Base-by-base conservation (phyloP, 2,113 vertebrate genomes). In the Rattus rattus region DNA sequence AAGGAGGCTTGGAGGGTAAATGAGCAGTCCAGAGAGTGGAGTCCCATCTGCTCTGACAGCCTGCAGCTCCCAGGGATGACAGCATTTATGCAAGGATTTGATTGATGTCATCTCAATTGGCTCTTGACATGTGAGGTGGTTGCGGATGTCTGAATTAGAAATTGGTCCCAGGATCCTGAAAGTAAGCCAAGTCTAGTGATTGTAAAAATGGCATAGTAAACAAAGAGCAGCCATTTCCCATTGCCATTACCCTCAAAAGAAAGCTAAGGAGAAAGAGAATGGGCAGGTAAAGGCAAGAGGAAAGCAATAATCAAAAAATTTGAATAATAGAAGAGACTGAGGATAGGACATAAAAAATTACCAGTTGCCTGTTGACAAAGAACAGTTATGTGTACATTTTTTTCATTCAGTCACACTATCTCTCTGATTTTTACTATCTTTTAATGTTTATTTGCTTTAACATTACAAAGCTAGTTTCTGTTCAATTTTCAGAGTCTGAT, bases 11-110 rank as follows among this genome's bases (percentile, higher is more conserved):
- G 69, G 81, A 89, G 92, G 94, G 79, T 67, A 92, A 91, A 56
- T 69, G 72, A 87, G 81, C 77, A 91, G 79, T 24, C 69, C 73
- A 33, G 63, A 95, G 83, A 95, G 24, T 75, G 39, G 36, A 56
- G 39, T 16, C 70, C 97, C 97, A 96, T 97, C 97, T 97, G 98
- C 95, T 97, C 95, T 92, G 86, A 94, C 88, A 97, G 88, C 88
- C 95, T 83, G 91, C 49, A 77, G 63, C 97, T 96, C 73, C 7
- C 79, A 76, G 67, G 43, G 93, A 89, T 92, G 93, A 95, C 86
- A 87, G 5, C 65, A 16, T 72, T 87, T 89, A 39, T 67, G 67
- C 12, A 14, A 94, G 86, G 52, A 47, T 84, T 84, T 97, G 98
- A 97, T 88, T 87, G 96, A 97, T 97, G 14, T 83, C 81, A 83